These are phyloP conservation scores for Neomonachus schauinslandi DNA, from an alignment of 2,113 vertebrate genomes.

Conservation along the genomic window DNA sequence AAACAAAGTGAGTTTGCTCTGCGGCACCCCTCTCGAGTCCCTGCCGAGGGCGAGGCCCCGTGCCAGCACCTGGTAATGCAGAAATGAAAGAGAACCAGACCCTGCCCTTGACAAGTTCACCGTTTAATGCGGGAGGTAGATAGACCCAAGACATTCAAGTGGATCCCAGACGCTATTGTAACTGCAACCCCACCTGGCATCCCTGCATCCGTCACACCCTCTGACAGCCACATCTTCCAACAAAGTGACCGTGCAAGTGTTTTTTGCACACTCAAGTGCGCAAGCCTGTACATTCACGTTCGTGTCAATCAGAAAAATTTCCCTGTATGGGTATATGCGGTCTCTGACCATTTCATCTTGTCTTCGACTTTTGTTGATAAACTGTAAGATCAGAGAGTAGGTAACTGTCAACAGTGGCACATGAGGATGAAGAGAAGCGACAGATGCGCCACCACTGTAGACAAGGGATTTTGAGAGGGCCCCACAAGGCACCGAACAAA, in stretches of 20 bases:
- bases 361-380: neutral
- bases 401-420: neutral
- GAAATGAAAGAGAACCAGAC: conserved; percentile 20
- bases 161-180: neutral
- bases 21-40: neutral
- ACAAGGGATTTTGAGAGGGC: neutral
- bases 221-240: neutral
- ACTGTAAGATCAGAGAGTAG: neutral
- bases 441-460: neutral
- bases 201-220: neutral
- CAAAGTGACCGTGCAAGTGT: neutral
- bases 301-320: neutral
- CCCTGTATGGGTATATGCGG: neutral
- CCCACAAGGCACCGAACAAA: neutral
- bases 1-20: neutral
- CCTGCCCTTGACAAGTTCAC: neutral
- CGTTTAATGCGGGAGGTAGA: neutral
- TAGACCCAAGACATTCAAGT: neutral
- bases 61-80: neutral
- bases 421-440: neutral
- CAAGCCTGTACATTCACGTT: neutral
- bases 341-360: neutral
- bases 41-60: neutral
- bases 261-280: neutral
- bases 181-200: conserved; percentile 3